Percentiles rank a stretch among this genome's conserved stretches.
Conservation (phyloP, 2,888 invertebrate genomes). For the Notocelia uddmanniana region DNA sequence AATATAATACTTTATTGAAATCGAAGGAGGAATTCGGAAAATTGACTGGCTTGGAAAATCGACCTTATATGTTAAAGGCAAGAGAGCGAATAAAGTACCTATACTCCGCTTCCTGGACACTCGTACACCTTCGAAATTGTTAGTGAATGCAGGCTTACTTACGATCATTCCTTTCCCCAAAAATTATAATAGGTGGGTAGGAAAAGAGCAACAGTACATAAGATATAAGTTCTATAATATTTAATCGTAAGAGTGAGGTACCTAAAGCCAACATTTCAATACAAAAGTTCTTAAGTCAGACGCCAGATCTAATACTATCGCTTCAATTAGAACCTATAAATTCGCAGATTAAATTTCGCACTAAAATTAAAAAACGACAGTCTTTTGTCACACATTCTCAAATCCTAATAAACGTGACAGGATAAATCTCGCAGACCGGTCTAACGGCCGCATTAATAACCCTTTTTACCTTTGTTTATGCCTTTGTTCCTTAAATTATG, state of each 20-base stretch:
- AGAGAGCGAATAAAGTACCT: too few relatives aligned
- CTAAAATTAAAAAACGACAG: constrained; percentile 27
- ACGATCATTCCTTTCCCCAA: too few relatives aligned
- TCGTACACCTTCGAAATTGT: neutral
- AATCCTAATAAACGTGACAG: constrained; percentile 57
- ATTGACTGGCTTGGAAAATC: neutral
- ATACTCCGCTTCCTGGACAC: too few relatives aligned
- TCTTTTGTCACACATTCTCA: constrained; percentile 39
- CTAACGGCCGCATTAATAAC: constrained; percentile 81
- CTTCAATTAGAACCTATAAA: neutral
- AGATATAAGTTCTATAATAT: too few relatives aligned
- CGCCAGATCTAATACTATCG: neutral
- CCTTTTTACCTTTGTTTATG: constrained; percentile 81
- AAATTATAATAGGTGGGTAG: too few relatives aligned
- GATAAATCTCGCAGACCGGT: constrained; percentile 74
- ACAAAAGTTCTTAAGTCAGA: neutral
- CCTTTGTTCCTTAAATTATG: constrained; percentile 75
- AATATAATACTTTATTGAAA: neutral
- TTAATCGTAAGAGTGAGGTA: too few relatives aligned
- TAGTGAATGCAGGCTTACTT: neutral
- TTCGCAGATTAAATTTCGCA: constrained; percentile 17
- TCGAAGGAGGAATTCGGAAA: neutral
- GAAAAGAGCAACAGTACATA: neutral
- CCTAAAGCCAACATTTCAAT: too few relatives aligned
- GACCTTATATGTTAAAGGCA: neutral